phyloP scores from a whole-genome alignment of 2,797 vertebrate genomes.

The Coregonus sp. region DNA sequence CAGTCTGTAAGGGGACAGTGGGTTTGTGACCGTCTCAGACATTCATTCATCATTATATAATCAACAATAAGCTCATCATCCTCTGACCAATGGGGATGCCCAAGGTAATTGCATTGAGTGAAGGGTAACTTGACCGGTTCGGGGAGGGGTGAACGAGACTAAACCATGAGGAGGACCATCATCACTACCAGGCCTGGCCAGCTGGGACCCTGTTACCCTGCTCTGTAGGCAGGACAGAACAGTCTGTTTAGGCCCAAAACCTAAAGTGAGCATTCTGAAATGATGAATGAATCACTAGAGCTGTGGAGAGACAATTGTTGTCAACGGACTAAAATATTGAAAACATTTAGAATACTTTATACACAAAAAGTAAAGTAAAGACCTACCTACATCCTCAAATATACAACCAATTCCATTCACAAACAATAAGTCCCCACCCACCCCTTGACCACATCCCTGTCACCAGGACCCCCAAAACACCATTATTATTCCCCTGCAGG shows the following conservation, averaged over 20 bases:
- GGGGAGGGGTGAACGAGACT: not conserved
- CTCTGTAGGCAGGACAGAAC: too few species aligned
- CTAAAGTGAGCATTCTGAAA: too few species aligned
- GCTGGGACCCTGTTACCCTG: not conserved
- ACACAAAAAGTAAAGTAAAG: too few species aligned
- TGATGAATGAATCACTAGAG: too few species aligned
- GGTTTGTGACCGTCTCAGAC: not conserved
- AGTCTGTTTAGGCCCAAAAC: too few species aligned
- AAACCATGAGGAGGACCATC: not conserved
- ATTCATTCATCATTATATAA: not conserved
- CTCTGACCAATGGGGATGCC: not conserved
- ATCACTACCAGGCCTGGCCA: not conserved
- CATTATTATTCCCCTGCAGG: conserved; percentile 55
- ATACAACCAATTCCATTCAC: too few species aligned
- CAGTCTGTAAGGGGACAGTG: not conserved
- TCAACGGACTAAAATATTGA: too few species aligned
- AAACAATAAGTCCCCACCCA: not conserved
- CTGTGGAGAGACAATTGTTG: too few species aligned
- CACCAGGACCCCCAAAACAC: conserved; percentile 51
- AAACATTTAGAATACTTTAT: too few species aligned
- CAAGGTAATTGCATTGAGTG: not conserved
- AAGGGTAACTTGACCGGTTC: not conserved
- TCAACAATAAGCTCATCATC: not conserved
- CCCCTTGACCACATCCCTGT: conserved; percentile 35
- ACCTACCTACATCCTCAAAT: too few species aligned